phyloP scores from a whole-genome alignment of 2,888 invertebrate genomes.

The Synergus gifuensis region DNA sequence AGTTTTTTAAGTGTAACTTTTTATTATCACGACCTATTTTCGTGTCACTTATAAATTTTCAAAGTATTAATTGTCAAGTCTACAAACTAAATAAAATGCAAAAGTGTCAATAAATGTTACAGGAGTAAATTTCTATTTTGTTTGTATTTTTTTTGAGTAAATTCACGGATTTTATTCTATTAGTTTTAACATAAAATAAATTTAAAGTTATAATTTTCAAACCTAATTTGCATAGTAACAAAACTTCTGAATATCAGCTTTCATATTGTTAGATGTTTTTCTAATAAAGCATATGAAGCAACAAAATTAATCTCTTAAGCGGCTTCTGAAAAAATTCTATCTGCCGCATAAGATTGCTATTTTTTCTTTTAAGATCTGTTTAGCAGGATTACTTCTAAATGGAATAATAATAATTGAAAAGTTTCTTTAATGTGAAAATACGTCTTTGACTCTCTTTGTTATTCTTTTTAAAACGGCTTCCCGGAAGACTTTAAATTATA shows the following conservation, averaged over 20 bases:
- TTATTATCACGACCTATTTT: not conserved
- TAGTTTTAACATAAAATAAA: too few relatives aligned
- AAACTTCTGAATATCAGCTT: not conserved
- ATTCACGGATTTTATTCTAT: not conserved
- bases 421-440: not conserved
- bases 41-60: not conserved
- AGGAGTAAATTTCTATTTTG: not conserved
- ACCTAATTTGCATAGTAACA: not conserved
- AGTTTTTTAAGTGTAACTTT: not conserved
- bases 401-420: not conserved
- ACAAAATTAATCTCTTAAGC: not conserved
- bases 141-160: not conserved
- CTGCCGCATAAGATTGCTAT: not conserved
- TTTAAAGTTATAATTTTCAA: too few relatives aligned
- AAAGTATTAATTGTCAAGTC: not conserved
- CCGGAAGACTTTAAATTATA: not conserved
- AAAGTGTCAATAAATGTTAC: not conserved
- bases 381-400: not conserved
- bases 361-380: not conserved
- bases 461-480: not conserved
- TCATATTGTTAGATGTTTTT: not conserved
- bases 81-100: not conserved
- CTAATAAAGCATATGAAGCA: not conserved
- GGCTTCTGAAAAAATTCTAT: not conserved
- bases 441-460: not conserved